These are phyloP conservation scores for Chlorospingus semifuscus DNA, from an alignment of 2,797 vertebrate genomes.

Conservation along the genomic window DNA sequence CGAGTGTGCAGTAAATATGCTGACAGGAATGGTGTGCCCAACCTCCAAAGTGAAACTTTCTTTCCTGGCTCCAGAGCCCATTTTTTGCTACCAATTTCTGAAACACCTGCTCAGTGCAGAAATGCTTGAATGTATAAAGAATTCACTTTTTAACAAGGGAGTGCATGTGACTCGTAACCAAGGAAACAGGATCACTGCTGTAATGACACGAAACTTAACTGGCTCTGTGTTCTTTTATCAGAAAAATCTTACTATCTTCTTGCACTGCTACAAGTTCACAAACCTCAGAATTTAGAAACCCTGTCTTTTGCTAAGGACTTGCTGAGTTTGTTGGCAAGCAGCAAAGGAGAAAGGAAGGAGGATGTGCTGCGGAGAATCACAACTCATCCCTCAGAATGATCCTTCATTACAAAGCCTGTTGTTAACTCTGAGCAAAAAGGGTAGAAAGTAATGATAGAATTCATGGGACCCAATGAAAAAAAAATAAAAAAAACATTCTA, in stretches of 20 bases:
- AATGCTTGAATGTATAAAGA: not conserved
- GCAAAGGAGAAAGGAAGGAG: not conserved
- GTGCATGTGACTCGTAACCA: slow-evolving; percentile 47
- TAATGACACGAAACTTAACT: slow-evolving; percentile 33
- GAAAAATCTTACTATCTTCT: slow-evolving; percentile 34
- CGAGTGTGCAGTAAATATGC: not conserved
- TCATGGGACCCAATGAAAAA: not conserved
- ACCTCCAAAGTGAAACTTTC: not conserved
- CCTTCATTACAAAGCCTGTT: not conserved
- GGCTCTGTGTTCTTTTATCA: not conserved
- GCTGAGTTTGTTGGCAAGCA: not conserved
- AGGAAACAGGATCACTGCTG: slow-evolving; percentile 35
- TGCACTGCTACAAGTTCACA: not conserved
- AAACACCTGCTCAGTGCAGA: slow-evolving; percentile 29
- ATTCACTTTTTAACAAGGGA: slow-evolving; percentile 21
- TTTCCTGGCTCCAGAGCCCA: not conserved
- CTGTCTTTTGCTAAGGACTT: not conserved
- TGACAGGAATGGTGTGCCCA: not conserved
- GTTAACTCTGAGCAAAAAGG: not conserved
- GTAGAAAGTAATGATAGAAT: not conserved
- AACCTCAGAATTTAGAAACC: not conserved
- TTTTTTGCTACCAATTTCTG: not conserved
- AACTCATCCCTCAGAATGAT: not conserved
- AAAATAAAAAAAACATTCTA: not conserved
- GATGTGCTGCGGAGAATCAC: not conserved